A percentile compares a stretch with the other conserved stretches of the same genome.
Conservation (phyloP, 2,888 invertebrate genomes). For the Mesoligia furuncula region DNA sequence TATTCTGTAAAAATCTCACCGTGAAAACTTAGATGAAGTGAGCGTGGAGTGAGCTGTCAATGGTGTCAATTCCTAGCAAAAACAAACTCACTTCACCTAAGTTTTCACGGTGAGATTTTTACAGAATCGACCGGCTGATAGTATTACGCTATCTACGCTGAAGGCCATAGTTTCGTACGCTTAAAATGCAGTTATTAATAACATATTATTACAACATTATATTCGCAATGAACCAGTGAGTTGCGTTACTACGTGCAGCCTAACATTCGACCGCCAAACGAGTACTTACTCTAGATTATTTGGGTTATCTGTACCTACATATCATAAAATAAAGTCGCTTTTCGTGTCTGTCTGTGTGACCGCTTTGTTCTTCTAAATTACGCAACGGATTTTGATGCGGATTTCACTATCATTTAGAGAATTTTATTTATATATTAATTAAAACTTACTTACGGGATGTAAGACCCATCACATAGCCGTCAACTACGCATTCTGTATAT, state of each 20-base stretch:
- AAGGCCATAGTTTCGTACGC: slow-evolving; percentile 24
- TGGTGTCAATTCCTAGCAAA: too few species aligned
- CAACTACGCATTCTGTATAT: neutral
- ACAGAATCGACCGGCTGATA: too few species aligned
- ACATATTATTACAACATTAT: slow-evolving; percentile 23
- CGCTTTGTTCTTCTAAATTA: neutral
- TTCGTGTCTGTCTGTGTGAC: neutral
- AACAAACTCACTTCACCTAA: too few species aligned
- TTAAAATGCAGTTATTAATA: slow-evolving; percentile 16
- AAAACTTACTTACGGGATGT: neutral
- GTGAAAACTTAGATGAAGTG: too few species aligned
- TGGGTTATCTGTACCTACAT: slow-evolving; percentile 8
- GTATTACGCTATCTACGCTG: neutral
- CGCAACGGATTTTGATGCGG: too few species aligned
- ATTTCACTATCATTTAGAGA: neutral
- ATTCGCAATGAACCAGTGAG: slow-evolving; percentile 23
- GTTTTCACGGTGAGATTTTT: too few species aligned
- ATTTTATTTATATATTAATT: too few species aligned
- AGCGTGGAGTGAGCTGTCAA: too few species aligned
- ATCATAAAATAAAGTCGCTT: too few species aligned
- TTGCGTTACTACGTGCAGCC: slow-evolving; percentile 18
- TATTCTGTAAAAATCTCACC: too few species aligned
- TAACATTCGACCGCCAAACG: slow-evolving; percentile 3
- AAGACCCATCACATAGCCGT: neutral
- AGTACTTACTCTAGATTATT: slow-evolving; percentile 7